Evolutionary conservation across 2,113 vertebrate species (phyloP), one percentile per base, ranked within the genome.

Genomic region (Daboia siamensis): DNA sequence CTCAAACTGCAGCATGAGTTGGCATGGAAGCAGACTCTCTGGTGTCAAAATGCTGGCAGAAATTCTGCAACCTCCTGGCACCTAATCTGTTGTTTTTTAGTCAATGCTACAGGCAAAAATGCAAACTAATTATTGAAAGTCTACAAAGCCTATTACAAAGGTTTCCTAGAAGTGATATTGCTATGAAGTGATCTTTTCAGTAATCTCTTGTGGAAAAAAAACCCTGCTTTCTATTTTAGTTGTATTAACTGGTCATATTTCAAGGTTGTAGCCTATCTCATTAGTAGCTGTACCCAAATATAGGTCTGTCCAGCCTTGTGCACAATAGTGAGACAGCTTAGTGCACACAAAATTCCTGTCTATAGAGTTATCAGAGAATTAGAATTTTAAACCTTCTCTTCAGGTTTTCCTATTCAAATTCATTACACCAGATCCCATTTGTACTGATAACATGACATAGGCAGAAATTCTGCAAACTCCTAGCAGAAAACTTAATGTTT

Each of bases 1-100:
- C 69, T 92, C 55, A 90, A 61, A 52, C 92, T 90, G 92, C 92
- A 92, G 88, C 29, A 90, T 92, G 92, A 92, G 55, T 92, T 92
- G 92, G 92, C 92, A 92, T 86, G 55, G 44, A 92, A 90, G 74
- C 55, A 85, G 74, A 61, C 44, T 51, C 54, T 89, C 92, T 57
- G 39, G 88, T 92, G 44, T 92, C 44, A 61, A 90, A 90, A 61
- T 11, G 46, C 64, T 92, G 92, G 88, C 44, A 90, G n/a, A 24
- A 59, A 52, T 92, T 85, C 69, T 90, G 55, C 74, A 90, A 17
- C 55, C 74, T 86, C 74, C 56, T 90, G 74, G 74, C 88, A 86
- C 29, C 51, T 90, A 61, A 39, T 29, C 56, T 55, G 33, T 26
- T 85, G 88, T 86, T 80, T 56, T 33, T 57, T 90, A 61, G 48